A percentile compares a stretch with the other conserved stretches of the same genome.
Evolutionary conservation across 1,140 invertebrate genomes (phyloP).

Genomic region (Nasonia longicornis): DNA sequence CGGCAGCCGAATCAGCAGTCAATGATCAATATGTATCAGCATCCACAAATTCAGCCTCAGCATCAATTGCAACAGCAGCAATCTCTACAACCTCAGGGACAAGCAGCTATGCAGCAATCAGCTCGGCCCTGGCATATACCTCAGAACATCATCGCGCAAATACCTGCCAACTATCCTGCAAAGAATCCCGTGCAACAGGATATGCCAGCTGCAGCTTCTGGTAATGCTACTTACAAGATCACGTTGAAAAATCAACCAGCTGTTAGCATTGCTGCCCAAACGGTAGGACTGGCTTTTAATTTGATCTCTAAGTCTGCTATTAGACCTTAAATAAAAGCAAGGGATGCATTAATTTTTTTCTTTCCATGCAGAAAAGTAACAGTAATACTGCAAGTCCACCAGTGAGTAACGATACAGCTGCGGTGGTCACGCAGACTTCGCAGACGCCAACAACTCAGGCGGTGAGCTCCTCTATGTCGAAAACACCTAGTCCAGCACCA

Average conservation of each 20-base stretch:
- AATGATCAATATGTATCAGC: slow-evolving; percentile 50
- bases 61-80: slow-evolving; percentile 40
- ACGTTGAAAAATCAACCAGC: slow-evolving; percentile 70
- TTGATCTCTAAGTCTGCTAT: background rate
- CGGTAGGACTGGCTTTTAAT: slow-evolving; percentile 17
- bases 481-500: slow-evolving; percentile 79
- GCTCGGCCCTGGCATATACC: slow-evolving; percentile 65
- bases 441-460: slow-evolving; percentile 57
- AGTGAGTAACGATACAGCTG: slow-evolving; percentile 45
- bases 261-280: slow-evolving; percentile 18
- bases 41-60: slow-evolving; percentile 47
- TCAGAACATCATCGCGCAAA: slow-evolving; percentile 59
- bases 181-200: slow-evolving; percentile 51
- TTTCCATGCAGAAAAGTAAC: slow-evolving; percentile 33
- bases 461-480: slow-evolving; percentile 84
- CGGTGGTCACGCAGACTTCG: slow-evolving; percentile 49
- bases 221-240: slow-evolving; percentile 76
- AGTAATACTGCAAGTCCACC: slow-evolving; percentile 35
- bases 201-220: slow-evolving; percentile 56
- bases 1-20: slow-evolving; percentile 58
- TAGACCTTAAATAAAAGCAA: background rate
- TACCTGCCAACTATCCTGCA: slow-evolving; percentile 55
- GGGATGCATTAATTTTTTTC: background rate
- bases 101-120: slow-evolving; percentile 41
- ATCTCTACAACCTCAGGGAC: slow-evolving; percentile 42